Evolutionary conservation across 1,140 invertebrate genomes (phyloP).

Genomic region (Ooceraea biroi): DNA sequence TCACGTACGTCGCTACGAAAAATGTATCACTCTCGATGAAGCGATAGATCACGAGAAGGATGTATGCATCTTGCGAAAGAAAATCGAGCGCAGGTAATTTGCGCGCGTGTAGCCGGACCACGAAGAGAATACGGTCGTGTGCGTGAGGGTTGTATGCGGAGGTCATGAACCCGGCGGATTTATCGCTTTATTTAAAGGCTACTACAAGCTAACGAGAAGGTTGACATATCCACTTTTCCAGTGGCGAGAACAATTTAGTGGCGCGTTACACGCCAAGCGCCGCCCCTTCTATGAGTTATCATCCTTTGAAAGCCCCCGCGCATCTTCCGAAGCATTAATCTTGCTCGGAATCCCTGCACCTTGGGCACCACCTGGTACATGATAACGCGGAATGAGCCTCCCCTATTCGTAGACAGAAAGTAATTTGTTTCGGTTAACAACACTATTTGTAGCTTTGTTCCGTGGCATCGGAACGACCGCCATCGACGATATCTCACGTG

Average conservation of each 20-base stretch:
- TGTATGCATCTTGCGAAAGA: not conserved
- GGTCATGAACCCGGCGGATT: slow-evolving; percentile 70
- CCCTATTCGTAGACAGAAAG: slow-evolving; percentile 67
- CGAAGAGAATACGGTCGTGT: not conserved
- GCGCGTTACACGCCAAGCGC: slow-evolving; percentile 67
- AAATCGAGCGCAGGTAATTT: not conserved
- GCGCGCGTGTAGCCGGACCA: not conserved
- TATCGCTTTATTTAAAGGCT: slow-evolving; percentile 78
- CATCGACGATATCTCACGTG: slow-evolving; percentile 47
- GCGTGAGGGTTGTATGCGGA: slow-evolving; percentile 10
- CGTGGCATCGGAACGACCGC: slow-evolving; percentile 38
- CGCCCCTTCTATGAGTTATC: slow-evolving; percentile 66
- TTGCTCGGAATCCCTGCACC: slow-evolving; percentile 70
- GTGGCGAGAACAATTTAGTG: slow-evolving; percentile 73
- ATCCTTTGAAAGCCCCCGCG: slow-evolving; percentile 70
- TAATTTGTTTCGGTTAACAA: slow-evolving; percentile 62
- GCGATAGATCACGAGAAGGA: not conserved
- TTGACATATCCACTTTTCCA: slow-evolving; percentile 74
- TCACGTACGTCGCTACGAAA: slow-evolving; percentile 1
- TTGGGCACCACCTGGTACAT: slow-evolving; percentile 48
- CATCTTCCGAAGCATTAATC: slow-evolving; percentile 75
- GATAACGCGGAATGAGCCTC: slow-evolving; percentile 63
- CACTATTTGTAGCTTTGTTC: slow-evolving; percentile 63
- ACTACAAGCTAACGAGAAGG: slow-evolving; percentile 69
- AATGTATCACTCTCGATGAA: slow-evolving; percentile 17